A percentile compares a stretch with the other conserved stretches of the same genome.
Evolutionary conservation across 2,797 vertebrate species (phyloP).

Genomic region (Xerus rutilus): DNA sequence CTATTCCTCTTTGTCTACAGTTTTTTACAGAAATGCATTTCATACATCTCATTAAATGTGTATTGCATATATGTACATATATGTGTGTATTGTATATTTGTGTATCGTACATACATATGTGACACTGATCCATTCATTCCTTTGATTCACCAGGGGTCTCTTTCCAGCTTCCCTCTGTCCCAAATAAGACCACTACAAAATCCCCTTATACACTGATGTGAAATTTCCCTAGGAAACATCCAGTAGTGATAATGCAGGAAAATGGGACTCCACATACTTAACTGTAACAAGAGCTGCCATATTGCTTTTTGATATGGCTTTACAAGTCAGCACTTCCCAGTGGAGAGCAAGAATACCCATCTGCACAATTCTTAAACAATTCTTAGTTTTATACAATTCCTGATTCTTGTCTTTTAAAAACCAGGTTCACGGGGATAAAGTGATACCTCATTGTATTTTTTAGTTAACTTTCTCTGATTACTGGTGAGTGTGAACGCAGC

Average conservation of each 20-base stretch:
- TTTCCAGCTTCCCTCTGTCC: background rate
- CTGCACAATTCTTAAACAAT: background rate
- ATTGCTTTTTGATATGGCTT: background rate
- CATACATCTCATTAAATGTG: background rate
- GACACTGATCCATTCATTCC: background rate
- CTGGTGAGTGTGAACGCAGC: background rate
- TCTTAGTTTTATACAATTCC: background rate
- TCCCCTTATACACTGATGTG: background rate
- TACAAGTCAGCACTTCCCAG: fast-evolving
- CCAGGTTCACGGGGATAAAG: background rate
- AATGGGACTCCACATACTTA: background rate
- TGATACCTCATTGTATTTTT: background rate
- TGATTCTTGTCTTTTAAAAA: background rate
- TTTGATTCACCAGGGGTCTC: background rate
- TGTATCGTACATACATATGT: background rate
- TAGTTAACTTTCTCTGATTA: background rate
- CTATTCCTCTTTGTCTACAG: background rate
- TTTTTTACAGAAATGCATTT: background rate
- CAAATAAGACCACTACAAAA: background rate
- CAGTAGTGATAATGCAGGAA: background rate
- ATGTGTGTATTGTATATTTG: background rate
- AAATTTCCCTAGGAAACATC: background rate
- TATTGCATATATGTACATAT: background rate
- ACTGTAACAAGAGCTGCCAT: background rate
- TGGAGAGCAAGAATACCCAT: too few species aligned